These are phyloP conservation scores for Desmodus rotundus DNA, from an alignment of 2,113 vertebrate genomes.

Conservation along the genomic window DNA sequence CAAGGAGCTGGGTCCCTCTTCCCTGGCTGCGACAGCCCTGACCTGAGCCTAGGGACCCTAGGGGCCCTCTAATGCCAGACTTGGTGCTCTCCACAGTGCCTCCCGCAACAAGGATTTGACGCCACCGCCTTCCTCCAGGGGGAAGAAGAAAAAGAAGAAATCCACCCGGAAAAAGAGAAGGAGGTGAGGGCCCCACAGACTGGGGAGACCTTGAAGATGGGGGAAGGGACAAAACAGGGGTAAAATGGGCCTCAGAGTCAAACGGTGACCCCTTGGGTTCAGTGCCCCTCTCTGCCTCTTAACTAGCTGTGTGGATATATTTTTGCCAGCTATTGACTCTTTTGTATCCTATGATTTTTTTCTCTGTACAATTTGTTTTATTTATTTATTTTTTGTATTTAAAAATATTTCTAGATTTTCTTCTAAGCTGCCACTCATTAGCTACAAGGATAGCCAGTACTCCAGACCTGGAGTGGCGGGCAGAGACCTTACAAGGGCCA, in stretches of 20 bases:
- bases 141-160: constrained; percentile 95
- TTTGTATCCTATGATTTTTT: background rate
- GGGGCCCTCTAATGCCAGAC: background rate
- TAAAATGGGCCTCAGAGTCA: background rate
- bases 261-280: background rate
- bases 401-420: background rate
- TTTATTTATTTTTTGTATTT: background rate
- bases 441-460: background rate
- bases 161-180: constrained; percentile 90
- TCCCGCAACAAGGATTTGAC: constrained; percentile 79
- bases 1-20: background rate
- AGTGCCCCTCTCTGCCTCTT: background rate
- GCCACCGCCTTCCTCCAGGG: constrained; percentile 78
- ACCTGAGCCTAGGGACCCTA: background rate
- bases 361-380: background rate
- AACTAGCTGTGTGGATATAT: background rate
- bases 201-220: background rate
- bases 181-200: constrained; percentile 80
- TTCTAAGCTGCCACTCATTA: background rate
- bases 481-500: background rate
- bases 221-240: too few relatives aligned
- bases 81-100: constrained; percentile 70
- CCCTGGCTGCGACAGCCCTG: fast-evolving
- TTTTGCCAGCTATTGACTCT: background rate
- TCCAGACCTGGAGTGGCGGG: background rate